These are phyloP conservation scores for Sebastes vulpes DNA, from an alignment of 2,797 vertebrate genomes.

Conservation along the genomic window DNA sequence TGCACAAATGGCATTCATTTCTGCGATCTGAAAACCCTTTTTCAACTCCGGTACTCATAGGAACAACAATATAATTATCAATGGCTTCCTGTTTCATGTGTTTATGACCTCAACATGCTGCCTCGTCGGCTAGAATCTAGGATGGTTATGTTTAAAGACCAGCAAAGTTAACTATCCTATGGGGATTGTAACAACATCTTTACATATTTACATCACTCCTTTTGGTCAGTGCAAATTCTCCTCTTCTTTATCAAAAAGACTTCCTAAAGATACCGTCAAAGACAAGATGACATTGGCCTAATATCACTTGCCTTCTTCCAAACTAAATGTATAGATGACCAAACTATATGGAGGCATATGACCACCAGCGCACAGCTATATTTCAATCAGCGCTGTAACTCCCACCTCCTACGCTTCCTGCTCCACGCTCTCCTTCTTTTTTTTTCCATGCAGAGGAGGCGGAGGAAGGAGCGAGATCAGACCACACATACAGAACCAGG, in stretches of 20 bases:
- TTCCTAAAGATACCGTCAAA: neutral
- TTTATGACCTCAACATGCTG: neutral
- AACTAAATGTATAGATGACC: constrained; percentile 34
- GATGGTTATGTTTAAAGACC: neutral
- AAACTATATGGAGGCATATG: constrained; percentile 44
- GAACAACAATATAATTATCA: neutral
- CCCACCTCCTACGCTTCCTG: constrained; percentile 78
- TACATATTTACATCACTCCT: neutral
- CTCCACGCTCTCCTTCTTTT: constrained; percentile 47
- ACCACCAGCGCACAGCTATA: constrained; percentile 73
- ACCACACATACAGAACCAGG: constrained; percentile 79
- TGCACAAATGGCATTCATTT: neutral
- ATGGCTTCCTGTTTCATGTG: neutral
- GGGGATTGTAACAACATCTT: neutral
- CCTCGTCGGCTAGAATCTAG: neutral
- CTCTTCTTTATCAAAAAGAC: neutral
- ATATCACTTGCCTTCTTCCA: constrained; percentile 4
- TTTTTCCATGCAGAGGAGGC: constrained; percentile 69
- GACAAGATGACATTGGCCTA: neutral
- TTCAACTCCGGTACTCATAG: neutral
- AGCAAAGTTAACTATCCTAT: neutral
- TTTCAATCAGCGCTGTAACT: constrained; percentile 79
- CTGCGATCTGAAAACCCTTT: neutral
- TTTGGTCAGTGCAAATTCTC: neutral
- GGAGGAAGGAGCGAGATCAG: constrained; percentile 47